Evolutionary conservation across 2,888 invertebrate species (phyloP).

Genomic region (Epirrhoe alternata): DNA sequence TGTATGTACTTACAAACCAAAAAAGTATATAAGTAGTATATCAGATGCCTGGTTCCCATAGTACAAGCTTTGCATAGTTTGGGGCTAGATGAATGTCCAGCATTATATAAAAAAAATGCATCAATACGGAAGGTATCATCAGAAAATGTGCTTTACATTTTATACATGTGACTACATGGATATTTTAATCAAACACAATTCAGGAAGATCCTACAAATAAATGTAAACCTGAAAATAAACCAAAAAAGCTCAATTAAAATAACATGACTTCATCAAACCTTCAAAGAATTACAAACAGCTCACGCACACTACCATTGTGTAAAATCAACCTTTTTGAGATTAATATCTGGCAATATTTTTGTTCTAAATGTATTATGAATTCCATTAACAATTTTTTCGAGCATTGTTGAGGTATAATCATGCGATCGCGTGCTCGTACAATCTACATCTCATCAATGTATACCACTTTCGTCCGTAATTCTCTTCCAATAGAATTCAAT

Average conservation of each 20-base stretch:
- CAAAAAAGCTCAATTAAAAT: slow-evolving; percentile 12
- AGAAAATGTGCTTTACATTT: background rate
- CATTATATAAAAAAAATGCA: no score
- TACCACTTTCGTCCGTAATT: slow-evolving; percentile 21
- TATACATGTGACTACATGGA: background rate
- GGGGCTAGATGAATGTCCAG: no score
- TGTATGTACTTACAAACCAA: no score
- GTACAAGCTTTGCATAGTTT: no score
- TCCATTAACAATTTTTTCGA: slow-evolving; percentile 55
- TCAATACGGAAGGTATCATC: background rate
- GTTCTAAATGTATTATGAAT: slow-evolving; percentile 58
- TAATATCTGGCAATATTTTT: slow-evolving; percentile 50
- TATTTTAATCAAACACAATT: background rate
- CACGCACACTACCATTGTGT: slow-evolving; percentile 31
- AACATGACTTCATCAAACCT: slow-evolving; percentile 10
- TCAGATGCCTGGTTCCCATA: no score
- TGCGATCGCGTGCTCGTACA: slow-evolving; percentile 47
- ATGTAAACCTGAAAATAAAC: background rate
- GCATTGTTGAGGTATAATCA: slow-evolving; percentile 46
- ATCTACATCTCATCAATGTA: slow-evolving; percentile 29
- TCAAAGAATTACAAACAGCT: slow-evolving; percentile 16
- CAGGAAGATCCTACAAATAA: background rate
- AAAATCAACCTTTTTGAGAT: slow-evolving; percentile 34
- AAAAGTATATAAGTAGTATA: no score
- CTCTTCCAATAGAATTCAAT: slow-evolving; percentile 30